Evolutionary conservation across 2,113 vertebrate species (phyloP).

Genomic region (Sorex araneus): DNA sequence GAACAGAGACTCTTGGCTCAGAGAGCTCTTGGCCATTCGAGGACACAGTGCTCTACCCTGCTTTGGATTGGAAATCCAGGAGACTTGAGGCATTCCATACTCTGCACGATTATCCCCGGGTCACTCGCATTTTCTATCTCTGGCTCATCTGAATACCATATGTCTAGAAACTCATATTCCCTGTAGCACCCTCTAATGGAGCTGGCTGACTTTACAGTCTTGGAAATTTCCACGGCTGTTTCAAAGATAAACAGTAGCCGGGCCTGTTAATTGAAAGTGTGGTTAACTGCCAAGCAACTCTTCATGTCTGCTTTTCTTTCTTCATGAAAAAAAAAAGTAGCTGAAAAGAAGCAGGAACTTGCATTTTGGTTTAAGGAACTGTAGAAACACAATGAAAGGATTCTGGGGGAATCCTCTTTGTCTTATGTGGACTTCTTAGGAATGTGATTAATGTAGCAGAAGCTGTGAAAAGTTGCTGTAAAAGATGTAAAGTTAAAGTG

Average conservation of each 20-base stretch:
- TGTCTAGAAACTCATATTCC: neutral
- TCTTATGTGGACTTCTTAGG: neutral
- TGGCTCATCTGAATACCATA: slow-evolving; percentile 1
- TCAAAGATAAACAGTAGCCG: neutral
- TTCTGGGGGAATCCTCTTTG: neutral
- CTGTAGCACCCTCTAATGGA: slow-evolving; percentile 67
- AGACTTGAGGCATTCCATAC: neutral
- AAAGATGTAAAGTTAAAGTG: neutral
- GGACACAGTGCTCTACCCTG: neutral
- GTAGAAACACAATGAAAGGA: neutral
- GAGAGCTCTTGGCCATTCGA: neutral
- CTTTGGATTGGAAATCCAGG: neutral
- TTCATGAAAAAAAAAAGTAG: slow-evolving; percentile 45
- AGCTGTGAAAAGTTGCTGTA: neutral
- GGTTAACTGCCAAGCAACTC: neutral
- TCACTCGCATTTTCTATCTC: slow-evolving; percentile 11
- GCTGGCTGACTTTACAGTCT: neutral
- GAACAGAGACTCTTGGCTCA: neutral
- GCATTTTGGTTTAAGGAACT: slow-evolving; percentile 5
- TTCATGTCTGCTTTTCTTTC: slow-evolving; percentile 20
- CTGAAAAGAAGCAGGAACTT: neutral
- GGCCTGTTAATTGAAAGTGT: neutral
- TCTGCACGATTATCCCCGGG: neutral
- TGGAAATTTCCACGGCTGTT: slow-evolving; percentile 54
- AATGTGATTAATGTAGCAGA: neutral